Percentiles rank a stretch among this genome's conserved stretches.
Evolutionary conservation across 1,140 invertebrate genomes (phyloP).

Genomic region (Protaetia brevitarsis): DNA sequence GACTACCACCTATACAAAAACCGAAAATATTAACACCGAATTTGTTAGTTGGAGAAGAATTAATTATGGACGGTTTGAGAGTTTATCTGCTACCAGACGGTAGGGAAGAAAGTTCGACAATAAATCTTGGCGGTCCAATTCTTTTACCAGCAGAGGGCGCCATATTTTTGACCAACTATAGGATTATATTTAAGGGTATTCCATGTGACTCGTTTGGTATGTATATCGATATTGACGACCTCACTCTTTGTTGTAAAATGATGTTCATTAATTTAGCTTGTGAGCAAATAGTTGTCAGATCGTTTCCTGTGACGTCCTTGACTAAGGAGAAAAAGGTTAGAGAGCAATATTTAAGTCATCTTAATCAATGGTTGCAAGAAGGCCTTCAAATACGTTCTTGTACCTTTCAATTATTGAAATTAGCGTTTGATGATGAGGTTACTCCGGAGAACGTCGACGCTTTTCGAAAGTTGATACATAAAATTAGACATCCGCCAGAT

Average conservation of each 20-base stretch:
- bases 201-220: conserved; percentile 91
- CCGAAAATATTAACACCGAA: conserved; percentile 91
- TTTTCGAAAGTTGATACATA: conserved; percentile 81
- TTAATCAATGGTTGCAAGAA: conserved; percentile 90
- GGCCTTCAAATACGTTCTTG: conserved; percentile 90
- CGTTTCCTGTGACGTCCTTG: conserved; percentile 86
- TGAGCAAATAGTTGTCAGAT: conserved; percentile 81
- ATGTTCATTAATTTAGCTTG: conserved; percentile 60
- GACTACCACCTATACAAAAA: conserved; percentile 94
- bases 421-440: conserved; percentile 96
- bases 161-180: conserved; percentile 95
- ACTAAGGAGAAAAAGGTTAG: conserved; percentile 93
- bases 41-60: conserved; percentile 83
- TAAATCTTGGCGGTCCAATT: conserved; percentile 68
- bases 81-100: conserved; percentile 91
- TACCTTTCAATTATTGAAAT: conserved; percentile 91
- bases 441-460: conserved; percentile 86
- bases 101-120: conserved; percentile 74
- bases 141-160: conserved; percentile 96
- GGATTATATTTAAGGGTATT: conserved; percentile 82
- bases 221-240: neutral
- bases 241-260: neutral
- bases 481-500: conserved; percentile 83
- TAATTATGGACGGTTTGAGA: conserved; percentile 81
- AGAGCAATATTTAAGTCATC: conserved; percentile 78